Conservation (phyloP, 2,113 vertebrate genomes). For the Festucalex cinctus region DNA sequence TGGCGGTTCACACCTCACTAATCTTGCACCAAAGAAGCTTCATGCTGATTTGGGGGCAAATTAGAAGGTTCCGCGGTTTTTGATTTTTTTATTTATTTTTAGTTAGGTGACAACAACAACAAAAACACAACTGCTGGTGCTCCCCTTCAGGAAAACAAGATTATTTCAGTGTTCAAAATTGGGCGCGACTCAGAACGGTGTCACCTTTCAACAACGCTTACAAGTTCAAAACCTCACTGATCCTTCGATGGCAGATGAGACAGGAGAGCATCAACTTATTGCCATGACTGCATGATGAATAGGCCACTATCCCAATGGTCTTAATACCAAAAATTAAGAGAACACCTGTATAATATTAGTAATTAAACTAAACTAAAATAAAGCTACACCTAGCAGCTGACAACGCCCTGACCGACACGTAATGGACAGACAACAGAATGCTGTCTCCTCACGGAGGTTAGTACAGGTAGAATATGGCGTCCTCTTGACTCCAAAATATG, state of each 20-base stretch:
- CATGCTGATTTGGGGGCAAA: conserved; percentile 68
- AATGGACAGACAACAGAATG: too few relatives aligned
- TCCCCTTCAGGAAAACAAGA: conserved; percentile 39
- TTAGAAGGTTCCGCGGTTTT: conserved; percentile 49
- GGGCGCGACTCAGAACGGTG: not conserved
- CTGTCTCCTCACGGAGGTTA: too few relatives aligned
- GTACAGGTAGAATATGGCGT: too few relatives aligned
- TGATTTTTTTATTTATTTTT: conserved; percentile 42
- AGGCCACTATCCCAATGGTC: not conserved
- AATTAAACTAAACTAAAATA: too few relatives aligned
- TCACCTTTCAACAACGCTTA: conserved; percentile 60
- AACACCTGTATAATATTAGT: too few relatives aligned
- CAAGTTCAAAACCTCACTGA: conserved; percentile 62
- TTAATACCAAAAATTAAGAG: too few relatives aligned
- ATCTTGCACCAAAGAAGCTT: conserved; percentile 46
- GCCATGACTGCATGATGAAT: not conserved
- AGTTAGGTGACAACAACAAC: conserved; percentile 7
- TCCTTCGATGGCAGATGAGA: conserved; percentile 55
- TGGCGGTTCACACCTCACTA: conserved; percentile 59
- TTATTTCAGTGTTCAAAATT: conserved; percentile 61
- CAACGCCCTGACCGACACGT: too few relatives aligned
- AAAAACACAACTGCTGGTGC: conserved; percentile 46
- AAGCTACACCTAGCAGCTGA: too few relatives aligned
- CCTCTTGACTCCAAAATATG: too few relatives aligned
- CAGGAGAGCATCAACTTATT: conserved; percentile 39